Percentiles rank a stretch among this genome's conserved stretches.
These are phyloP conservation scores for Drosophila pectinifera DNA, from an alignment of 1,140 invertebrate species.

Conservation along the genomic window DNA sequence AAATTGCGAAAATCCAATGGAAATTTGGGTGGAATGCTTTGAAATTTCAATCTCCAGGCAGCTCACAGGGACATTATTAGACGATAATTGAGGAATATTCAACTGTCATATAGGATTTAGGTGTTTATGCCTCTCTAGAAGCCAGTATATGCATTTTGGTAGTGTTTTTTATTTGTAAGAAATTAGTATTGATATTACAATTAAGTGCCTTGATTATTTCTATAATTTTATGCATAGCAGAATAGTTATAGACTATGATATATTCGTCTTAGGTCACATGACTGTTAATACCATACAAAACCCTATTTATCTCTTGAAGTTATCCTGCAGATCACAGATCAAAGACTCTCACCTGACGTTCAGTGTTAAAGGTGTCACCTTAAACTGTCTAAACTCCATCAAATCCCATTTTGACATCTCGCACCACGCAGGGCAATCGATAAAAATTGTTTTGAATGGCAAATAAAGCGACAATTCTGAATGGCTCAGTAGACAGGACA, in stretches of 20 bases:
- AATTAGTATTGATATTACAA: neutral
- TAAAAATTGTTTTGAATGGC: constrained; percentile 76
- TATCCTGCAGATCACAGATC: neutral
- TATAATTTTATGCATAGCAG: neutral
- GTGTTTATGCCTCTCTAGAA: neutral
- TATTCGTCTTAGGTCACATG: neutral
- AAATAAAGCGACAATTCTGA: constrained; percentile 77
- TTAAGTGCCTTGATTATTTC: neutral
- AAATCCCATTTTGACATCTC: constrained; percentile 8
- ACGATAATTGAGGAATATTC: neutral
- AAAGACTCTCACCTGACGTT: neutral
- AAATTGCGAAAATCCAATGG: constrained; percentile 36
- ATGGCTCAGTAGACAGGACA: constrained; percentile 57
- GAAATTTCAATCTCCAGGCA: neutral
- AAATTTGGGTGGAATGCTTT: constrained; percentile 4
- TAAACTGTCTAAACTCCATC: constrained; percentile 2
- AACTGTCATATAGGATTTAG: neutral
- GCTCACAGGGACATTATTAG: neutral
- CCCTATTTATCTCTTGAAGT: neutral
- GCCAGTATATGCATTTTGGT: too few relatives aligned
- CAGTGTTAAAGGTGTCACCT: neutral
- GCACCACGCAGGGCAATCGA: constrained; percentile 51
- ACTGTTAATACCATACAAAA: too few relatives aligned
- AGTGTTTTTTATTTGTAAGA: neutral
- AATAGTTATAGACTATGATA: too few relatives aligned